phyloP scores from a whole-genome alignment of 1,140 invertebrate genomes.

The Drosophila burlai region DNA sequence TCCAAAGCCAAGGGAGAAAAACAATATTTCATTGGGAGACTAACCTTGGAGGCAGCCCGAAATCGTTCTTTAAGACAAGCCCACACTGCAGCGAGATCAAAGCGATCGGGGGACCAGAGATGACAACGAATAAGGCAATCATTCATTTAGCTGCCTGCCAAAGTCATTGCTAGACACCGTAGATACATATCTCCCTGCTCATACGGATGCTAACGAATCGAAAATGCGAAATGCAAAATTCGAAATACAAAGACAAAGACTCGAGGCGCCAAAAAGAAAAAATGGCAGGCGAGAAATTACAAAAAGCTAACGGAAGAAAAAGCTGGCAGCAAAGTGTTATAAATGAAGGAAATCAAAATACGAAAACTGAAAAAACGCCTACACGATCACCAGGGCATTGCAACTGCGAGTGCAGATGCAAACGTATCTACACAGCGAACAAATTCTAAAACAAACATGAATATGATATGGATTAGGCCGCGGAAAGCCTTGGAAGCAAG shows the following conservation, averaged over 20 bases:
- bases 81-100: slow-evolving; percentile 46
- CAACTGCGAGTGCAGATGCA: slow-evolving; percentile 19
- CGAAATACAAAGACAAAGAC: slow-evolving; percentile 36
- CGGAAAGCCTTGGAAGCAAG: no score
- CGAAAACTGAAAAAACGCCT: slow-evolving; percentile 52
- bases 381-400: slow-evolving; percentile 46
- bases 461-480: neutral
- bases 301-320: slow-evolving; percentile 61
- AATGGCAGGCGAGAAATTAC: slow-evolving; percentile 60
- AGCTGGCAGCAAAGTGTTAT: slow-evolving; percentile 69
- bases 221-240: slow-evolving; percentile 22
- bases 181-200: slow-evolving; percentile 59
- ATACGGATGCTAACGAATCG: slow-evolving; percentile 46
- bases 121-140: slow-evolving; percentile 62
- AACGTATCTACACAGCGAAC: neutral
- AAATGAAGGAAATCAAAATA: slow-evolving; percentile 70
- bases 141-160: slow-evolving; percentile 61
- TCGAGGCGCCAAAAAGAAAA: slow-evolving; percentile 58
- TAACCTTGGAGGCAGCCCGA: slow-evolving; percentile 38
- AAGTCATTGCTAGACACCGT: slow-evolving; percentile 58
- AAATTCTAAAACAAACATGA: neutral
- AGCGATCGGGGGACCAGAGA: slow-evolving; percentile 44
- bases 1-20: slow-evolving; percentile 4
- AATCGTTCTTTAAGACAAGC: slow-evolving; percentile 42
- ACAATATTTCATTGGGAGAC: slow-evolving; percentile 22